Percentiles rank a stretch among this genome's conserved stretches.
These are phyloP conservation scores for Addax nasomaculatus DNA, from an alignment of 2,113 vertebrate species.

Conservation along the genomic window DNA sequence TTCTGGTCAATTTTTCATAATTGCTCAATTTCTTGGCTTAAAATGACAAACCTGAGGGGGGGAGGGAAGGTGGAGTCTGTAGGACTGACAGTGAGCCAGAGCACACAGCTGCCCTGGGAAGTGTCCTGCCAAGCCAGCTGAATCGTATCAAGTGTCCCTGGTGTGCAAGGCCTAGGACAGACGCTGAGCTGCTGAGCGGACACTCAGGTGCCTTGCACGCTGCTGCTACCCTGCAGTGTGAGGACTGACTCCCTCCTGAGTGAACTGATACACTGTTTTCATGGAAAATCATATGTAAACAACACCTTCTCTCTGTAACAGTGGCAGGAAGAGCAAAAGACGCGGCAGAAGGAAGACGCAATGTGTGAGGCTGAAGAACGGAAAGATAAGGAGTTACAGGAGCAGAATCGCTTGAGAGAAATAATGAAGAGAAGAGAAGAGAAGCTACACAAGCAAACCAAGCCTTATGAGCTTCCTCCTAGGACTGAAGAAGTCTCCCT, in stretches of 20 bases:
- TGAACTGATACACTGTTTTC: neutral
- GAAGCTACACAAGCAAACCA: constrained; percentile 65
- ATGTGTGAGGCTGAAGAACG: neutral
- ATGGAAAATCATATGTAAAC: neutral
- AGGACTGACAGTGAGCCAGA: neutral
- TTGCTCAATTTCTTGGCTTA: neutral
- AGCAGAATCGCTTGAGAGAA: constrained; percentile 45
- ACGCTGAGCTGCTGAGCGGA: neutral
- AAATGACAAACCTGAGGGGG: neutral
- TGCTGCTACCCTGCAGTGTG: neutral
- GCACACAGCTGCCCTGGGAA: neutral
- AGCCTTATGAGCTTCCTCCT: constrained; percentile 53
- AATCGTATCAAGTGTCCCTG: neutral
- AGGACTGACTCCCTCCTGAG: neutral
- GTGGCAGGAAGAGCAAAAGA: constrained; percentile 57
- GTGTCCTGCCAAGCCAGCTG: neutral
- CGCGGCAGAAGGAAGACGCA: neutral
- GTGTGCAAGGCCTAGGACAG: neutral
- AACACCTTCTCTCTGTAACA: constrained; percentile 50
- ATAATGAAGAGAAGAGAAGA: constrained; percentile 63
- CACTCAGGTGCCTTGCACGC: neutral
- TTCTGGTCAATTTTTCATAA: neutral
- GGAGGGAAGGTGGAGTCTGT: neutral
- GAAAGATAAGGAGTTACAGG: constrained; percentile 39
- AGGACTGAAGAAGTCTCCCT: neutral